Percentiles rank a stretch among this genome's conserved stretches.
These are phyloP conservation scores for Temnothorax nylanderi DNA, from an alignment of 1,140 invertebrate species.

Conservation along the genomic window DNA sequence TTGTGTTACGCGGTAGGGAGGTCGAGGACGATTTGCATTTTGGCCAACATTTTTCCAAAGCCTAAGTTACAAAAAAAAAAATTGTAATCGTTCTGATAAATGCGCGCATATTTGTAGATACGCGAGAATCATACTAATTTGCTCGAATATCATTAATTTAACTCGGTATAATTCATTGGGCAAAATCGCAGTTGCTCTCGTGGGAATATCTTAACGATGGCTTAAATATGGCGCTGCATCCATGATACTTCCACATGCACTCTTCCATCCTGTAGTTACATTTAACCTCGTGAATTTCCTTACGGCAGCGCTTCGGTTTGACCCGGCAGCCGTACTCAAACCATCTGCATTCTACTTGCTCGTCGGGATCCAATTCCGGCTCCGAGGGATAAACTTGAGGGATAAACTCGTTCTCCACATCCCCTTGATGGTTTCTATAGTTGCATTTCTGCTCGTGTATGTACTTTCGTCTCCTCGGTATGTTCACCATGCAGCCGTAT, in stretches of 20 bases:
- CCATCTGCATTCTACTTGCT: conserved; percentile 72
- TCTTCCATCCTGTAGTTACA: conserved; percentile 78
- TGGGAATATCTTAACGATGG: conserved; percentile 68
- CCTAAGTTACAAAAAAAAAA: not conserved
- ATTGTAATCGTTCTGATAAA: not conserved
- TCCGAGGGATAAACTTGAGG: conserved; percentile 19
- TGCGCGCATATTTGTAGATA: not conserved
- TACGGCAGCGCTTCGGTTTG: conserved; percentile 65
- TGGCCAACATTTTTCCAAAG: not conserved
- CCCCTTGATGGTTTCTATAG: conserved; percentile 60
- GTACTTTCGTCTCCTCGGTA: conserved; percentile 71
- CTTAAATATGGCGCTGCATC: conserved; percentile 69
- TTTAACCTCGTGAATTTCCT: conserved; percentile 72
- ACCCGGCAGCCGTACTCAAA: conserved; percentile 73
- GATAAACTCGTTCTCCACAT: not conserved
- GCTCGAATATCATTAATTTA: not conserved
- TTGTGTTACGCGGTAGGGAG: not conserved
- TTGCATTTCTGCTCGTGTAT: conserved; percentile 80
- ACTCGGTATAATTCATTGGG: conserved; percentile 1
- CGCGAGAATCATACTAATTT: not conserved
- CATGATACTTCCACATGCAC: conserved; percentile 69
- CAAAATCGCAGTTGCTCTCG: conserved; percentile 68
- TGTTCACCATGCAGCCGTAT: conserved; percentile 78
- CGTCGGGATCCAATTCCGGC: conserved; percentile 66
- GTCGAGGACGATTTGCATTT: not conserved